Evolutionary conservation across 2,113 vertebrate species (phyloP).

Genomic region (Proteles cristata): DNA sequence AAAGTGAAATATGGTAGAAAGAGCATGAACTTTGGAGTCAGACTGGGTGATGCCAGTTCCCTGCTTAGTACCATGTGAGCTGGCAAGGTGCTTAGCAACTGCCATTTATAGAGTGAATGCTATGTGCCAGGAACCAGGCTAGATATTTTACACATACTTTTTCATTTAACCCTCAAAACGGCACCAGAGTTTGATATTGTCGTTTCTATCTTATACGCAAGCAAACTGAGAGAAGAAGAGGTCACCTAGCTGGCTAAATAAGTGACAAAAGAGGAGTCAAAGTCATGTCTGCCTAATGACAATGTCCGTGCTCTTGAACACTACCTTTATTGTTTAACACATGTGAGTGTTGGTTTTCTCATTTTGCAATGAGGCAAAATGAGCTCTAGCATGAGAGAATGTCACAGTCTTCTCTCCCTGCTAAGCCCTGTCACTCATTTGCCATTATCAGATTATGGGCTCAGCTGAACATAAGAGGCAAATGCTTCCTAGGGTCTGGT

Average conservation of each 20-base stretch:
- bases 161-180: neutral
- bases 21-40: neutral
- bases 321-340: neutral
- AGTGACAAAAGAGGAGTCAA: neutral
- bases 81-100: neutral
- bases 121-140: neutral
- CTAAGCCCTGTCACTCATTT: neutral
- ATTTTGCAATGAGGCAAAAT: neutral
- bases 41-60: neutral
- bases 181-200: neutral
- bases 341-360: neutral
- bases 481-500: neutral
- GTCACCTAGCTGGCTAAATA: neutral
- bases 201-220: neutral
- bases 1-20: neutral
- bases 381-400: neutral
- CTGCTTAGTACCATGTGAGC: rapidly evolving
- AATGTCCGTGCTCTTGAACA: neutral
- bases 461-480: neutral
- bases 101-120: neutral
- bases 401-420: neutral
- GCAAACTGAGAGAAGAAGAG: neutral
- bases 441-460: neutral
- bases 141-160: neutral
- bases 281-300: neutral